Evolutionary conservation across 2,113 vertebrate species (phyloP).

Genomic region (Burhinus bistriatus): DNA sequence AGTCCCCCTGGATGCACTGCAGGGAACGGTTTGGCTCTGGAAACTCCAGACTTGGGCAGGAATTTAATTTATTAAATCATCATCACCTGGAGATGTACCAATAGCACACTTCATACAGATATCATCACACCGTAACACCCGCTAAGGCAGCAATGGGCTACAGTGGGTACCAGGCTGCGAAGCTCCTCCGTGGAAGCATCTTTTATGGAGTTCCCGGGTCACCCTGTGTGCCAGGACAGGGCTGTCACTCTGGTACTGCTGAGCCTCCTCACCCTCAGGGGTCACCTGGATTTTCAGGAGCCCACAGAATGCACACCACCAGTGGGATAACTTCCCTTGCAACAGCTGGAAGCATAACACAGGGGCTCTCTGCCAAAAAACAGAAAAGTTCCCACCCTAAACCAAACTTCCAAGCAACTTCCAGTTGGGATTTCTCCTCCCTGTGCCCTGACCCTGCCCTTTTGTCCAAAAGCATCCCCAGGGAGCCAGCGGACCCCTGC

Average conservation of each 20-base stretch:
- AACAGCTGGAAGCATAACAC: background rate
- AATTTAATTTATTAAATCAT: background rate
- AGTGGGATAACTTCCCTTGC: rapidly evolving
- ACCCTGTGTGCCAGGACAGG: background rate
- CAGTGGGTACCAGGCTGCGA: background rate
- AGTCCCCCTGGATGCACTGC: background rate
- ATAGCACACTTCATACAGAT: background rate
- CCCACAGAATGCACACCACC: background rate
- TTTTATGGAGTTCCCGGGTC: rapidly evolving
- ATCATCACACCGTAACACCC: background rate
- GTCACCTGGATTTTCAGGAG: background rate
- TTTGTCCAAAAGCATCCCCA: background rate
- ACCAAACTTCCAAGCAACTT: background rate
- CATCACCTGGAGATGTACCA: background rate
- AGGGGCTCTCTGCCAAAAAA: background rate
- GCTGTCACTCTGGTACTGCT: background rate
- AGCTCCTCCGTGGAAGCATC: background rate
- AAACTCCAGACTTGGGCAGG: background rate
- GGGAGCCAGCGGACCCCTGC: rapidly evolving
- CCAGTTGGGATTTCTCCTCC: background rate
- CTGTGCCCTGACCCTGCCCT: background rate
- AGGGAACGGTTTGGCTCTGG: background rate
- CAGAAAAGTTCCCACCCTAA: background rate
- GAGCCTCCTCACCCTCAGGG: background rate
- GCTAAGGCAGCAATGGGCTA: background rate